Evolutionary conservation across 2,113 vertebrate species (phyloP).

Genomic region (Calcarius ornatus): DNA sequence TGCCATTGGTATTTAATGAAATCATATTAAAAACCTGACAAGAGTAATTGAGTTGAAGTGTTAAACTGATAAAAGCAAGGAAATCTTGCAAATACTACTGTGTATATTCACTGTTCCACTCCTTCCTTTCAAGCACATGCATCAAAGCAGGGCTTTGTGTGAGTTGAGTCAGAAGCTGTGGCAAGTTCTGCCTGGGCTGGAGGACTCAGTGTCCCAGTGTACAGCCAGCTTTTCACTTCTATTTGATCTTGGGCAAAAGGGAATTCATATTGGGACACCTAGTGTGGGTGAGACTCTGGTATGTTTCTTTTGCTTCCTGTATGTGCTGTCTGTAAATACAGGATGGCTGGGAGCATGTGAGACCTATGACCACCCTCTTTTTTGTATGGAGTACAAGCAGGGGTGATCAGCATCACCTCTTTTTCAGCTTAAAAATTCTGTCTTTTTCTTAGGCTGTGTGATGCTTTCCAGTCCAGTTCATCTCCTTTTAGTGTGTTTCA

Average conservation of each 20-base stretch:
- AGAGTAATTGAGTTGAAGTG: background rate
- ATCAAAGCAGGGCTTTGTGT: slow-evolving; percentile 25
- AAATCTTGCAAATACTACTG: background rate
- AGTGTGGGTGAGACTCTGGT: background rate
- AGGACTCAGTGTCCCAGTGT: background rate
- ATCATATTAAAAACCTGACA: background rate
- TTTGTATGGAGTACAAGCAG: background rate
- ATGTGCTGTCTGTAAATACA: background rate
- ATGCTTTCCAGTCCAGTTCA: background rate
- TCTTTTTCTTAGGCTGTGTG: background rate
- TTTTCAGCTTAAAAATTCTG: background rate
- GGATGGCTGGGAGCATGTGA: background rate
- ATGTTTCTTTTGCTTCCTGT: background rate
- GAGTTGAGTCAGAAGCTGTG: background rate
- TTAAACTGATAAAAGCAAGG: background rate
- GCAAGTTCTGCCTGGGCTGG: background rate
- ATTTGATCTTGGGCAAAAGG: background rate
- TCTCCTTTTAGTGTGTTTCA: background rate
- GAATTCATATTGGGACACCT: background rate
- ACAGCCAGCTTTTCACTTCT: background rate
- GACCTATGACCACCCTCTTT: background rate
- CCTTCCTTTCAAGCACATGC: background rate
- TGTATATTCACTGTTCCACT: rapidly evolving
- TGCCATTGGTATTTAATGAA: background rate
- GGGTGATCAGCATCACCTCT: background rate